Evolutionary conservation across 2,113 vertebrate genomes (phyloP), one percentile per base, ranked within the genome.

Genomic region (Eretmochelys imbricata): DNA sequence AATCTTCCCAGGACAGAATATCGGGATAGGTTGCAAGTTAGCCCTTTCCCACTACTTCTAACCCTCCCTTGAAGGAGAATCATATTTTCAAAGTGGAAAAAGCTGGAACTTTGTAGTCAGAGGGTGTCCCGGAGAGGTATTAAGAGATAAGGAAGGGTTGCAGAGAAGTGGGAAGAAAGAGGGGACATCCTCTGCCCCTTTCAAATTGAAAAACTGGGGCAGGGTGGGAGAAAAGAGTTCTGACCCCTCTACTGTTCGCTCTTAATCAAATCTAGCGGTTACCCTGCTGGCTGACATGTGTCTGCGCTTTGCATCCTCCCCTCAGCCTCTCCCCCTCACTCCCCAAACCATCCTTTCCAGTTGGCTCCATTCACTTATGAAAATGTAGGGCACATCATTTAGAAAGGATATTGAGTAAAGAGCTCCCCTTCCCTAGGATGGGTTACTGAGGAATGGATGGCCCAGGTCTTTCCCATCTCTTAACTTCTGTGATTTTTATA

Each of bases 301-400:
- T 69, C 65, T n/a, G 65, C 38, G 17, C n/a, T 38, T 72, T 6
- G 10, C 75, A 78, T 14, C 42, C n/a, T 25, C 24, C 42, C 11
- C 8, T n/a, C 22, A 13, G n/a, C 5, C 20, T 12, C 38, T 4
- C 20, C 10, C 24, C 10, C 55, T 88, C 81, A 80, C 80, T 25
- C 82, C 85, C 69, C 80, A 76, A 79, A 95, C 72, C 80, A 87
- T 87, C 81, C 90, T 90, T 92, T 95, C 84, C 84, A 89, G 90
- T 78, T 94, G 8, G 4, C 3, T 88, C 76, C 79, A 48, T 88
- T 91, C 50, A 57, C 87, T 94, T 29, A 7, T 93, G 90, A 82
- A 92, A 94, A 93, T 46, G 69, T 89, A 93, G 92, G 90, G 69
- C 29, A 82, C 84, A 80, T 82, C 14, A 62, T 62, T 95, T 76